These are phyloP conservation scores for Blastomussa wellsi DNA, from an alignment of 92 coral and sea anemone genomes.

Conservation along the genomic window DNA sequence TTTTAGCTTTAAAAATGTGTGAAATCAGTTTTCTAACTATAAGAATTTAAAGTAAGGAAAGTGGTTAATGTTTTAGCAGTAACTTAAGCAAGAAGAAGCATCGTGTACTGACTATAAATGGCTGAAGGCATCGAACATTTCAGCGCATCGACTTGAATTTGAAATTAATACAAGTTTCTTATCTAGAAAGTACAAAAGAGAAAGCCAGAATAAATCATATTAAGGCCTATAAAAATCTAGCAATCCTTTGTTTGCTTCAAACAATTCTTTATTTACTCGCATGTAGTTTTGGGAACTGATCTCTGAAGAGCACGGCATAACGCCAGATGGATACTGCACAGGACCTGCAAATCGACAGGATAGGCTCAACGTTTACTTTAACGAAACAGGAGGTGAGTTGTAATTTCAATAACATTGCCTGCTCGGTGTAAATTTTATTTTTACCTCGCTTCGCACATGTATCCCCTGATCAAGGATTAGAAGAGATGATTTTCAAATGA, in stretches of 20 bases:
- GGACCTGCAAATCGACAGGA: conserved; percentile 61
- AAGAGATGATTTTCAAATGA: not conserved
- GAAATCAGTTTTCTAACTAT: not conserved
- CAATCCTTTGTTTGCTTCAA: not conserved
- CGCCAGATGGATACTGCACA: conserved; percentile 65
- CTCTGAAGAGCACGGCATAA: conserved; percentile 83
- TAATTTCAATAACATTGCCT: not conserved
- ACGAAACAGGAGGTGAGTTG: conserved; percentile 71
- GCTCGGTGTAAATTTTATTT: not conserved
- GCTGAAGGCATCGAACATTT: not conserved
- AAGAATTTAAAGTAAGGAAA: not conserved
- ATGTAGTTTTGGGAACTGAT: conserved; percentile 86
- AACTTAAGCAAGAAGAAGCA: not conserved
- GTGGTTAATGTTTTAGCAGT: not conserved
- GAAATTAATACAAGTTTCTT: not conserved
- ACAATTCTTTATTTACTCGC: not conserved
- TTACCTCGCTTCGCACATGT: not conserved
- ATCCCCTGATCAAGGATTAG: not conserved
- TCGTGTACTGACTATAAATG: not conserved
- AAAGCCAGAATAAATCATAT: too few relatives aligned
- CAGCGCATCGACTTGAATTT: not conserved
- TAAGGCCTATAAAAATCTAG: not conserved
- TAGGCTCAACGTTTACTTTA: conserved; percentile 79
- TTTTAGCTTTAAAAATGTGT: not conserved
- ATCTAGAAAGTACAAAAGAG: too few relatives aligned